phyloP scores from a whole-genome alignment of 2,113 vertebrate species.

The Rhineura floridana region DNA sequence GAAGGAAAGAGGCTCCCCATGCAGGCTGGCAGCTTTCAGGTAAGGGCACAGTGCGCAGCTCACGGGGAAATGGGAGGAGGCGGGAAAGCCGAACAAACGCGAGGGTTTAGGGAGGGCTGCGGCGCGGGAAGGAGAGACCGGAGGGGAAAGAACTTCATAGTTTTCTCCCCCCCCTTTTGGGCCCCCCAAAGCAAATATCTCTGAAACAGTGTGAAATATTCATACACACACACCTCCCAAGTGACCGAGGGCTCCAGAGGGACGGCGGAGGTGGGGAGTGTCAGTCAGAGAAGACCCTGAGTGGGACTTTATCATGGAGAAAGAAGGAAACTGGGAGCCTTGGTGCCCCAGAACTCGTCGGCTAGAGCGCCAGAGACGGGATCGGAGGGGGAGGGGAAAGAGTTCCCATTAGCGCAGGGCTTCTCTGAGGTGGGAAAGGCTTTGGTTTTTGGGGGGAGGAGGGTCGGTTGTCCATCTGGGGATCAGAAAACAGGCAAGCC shows the following conservation, averaged over 20 bases:
- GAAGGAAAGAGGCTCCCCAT: constrained; percentile 48
- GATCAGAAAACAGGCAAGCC: no score
- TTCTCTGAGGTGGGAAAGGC: not conserved
- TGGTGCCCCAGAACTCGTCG: not conserved
- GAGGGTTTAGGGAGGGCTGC: not conserved
- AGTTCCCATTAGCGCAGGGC: not conserved
- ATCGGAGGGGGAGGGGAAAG: not conserved
- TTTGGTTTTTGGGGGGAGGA: not conserved
- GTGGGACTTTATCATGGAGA: not conserved
- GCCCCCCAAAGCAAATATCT: not conserved
- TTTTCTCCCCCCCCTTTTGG: no score
- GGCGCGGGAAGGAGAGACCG: constrained; percentile 27
- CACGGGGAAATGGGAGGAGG: not conserved
- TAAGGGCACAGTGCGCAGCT: constrained; percentile 42
- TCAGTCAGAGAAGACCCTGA: not conserved
- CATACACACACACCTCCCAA: not conserved
- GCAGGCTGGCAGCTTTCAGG: constrained; percentile 67
- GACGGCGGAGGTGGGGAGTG: not conserved
- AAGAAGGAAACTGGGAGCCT: not conserved
- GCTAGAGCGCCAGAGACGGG: not conserved
- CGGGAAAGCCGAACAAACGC: not conserved
- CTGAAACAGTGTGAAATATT: not conserved
- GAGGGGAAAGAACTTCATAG: not conserved
- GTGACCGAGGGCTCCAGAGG: not conserved
- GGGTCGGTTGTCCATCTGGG: not conserved